Evolutionary conservation across 2,113 vertebrate species (phyloP), one percentile per base, ranked within the genome.

Genomic region (Dolichotis patagonum): DNA sequence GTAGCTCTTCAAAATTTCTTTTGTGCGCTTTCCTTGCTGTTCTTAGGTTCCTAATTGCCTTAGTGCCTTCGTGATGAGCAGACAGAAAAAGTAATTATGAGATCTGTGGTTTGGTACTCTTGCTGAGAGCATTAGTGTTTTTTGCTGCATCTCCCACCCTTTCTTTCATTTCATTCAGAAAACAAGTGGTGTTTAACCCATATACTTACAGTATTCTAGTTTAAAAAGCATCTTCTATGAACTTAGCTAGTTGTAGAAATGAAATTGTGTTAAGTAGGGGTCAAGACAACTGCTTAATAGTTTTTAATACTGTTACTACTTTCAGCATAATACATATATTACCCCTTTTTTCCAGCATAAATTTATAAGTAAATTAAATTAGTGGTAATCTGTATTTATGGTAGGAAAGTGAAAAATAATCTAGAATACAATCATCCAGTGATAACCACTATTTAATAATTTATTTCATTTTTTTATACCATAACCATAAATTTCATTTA

Each of bases 71-170:
- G 16, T 94, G 93, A 85, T 92, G 56, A 85, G 77, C 90, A 92
- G 62, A 96, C 75, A 96, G 94, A 94, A 80, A 80, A 95, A 77
- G 41, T 92, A 58, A 85, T 97, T 89, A 97, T 88, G 80, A 91
- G 46, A 92, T 96, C 69, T 73, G 24, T 5, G 58, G 85, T 58
- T 67, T 95, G 83, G 28, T 94, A 54, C 52, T 89, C 49, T 92
- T 90, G 32, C 65, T 38, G 41, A 67, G 22, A 71, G 28, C 69
- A 94, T 1, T 85, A 85, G 60, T 96, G 94, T 94, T 32, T 94
- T 32, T 49, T 88, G 78, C 32, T 54, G 62, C 35, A 16, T 85
- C 20, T 67, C 82, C 77, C 17, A 73, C 63, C 20, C 88, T 89
- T 43, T 30, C 52, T 32, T 85, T 52, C 69, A 92, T 96, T 90